Conservation (phyloP, 2,888 invertebrate species). For the Neoascia interrupta region DNA sequence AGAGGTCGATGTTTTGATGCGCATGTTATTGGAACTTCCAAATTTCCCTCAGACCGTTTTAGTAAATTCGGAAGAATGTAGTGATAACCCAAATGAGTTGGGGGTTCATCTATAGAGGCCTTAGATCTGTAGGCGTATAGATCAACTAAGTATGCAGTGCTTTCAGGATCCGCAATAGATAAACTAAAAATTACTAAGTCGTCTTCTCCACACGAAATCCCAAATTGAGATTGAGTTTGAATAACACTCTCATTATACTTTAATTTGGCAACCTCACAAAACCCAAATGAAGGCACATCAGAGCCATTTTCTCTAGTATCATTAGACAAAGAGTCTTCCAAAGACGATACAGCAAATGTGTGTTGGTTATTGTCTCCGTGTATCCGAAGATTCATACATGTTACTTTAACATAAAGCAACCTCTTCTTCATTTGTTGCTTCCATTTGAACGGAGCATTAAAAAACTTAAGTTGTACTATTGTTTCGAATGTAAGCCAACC, state of each 20-base stretch:
- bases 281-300: conserved; percentile 80
- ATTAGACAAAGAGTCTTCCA: conserved; percentile 84
- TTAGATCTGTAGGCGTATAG: conserved; percentile 88
- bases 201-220: conserved; percentile 85
- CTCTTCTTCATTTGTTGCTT: conserved; percentile 86
- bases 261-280: conserved; percentile 85
- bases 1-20: conserved; percentile 92
- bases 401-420: conserved; percentile 86
- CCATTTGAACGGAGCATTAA: conserved; percentile 88
- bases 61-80: conserved; percentile 93
- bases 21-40: conserved; percentile 91
- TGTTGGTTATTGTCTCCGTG: conserved; percentile 76
- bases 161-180: conserved; percentile 86
- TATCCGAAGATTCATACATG: conserved; percentile 85
- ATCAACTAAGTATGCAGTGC: conserved; percentile 91
- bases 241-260: conserved; percentile 85
- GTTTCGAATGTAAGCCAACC: conserved; percentile 93
- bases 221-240: conserved; percentile 89
- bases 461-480: conserved; percentile 91
- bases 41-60: conserved; percentile 87
- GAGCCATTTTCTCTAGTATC: conserved; percentile 82
- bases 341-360: conserved; percentile 71
- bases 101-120: conserved; percentile 84
- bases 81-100: conserved; percentile 93
- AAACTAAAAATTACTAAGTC: conserved; percentile 91